phyloP scores from a whole-genome alignment of 2,113 vertebrate species.

The Alligator mississippiensis region DNA sequence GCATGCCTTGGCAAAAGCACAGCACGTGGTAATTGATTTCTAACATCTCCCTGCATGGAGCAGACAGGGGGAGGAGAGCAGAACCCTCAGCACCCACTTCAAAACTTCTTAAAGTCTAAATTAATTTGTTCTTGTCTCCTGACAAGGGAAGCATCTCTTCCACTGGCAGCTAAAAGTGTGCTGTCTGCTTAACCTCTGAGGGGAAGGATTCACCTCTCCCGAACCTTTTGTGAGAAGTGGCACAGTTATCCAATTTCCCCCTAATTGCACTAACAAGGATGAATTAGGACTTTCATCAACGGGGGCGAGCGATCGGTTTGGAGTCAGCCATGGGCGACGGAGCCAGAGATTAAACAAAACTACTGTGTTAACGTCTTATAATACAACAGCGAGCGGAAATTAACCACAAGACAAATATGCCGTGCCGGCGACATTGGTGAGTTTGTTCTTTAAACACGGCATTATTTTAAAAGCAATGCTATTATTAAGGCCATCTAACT shows the following conservation, averaged over 20 bases:
- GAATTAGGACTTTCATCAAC: conserved; percentile 83
- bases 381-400: conserved; percentile 81
- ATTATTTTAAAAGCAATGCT: conserved; percentile 74
- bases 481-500: conserved; percentile 77
- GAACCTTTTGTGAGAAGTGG: conserved; percentile 74
- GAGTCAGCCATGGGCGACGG: conserved; percentile 83
- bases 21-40: conserved; percentile 17
- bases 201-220: conserved; percentile 42
- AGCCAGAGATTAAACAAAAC: conserved; percentile 86
- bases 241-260: conserved; percentile 77
- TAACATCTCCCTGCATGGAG: background rate
- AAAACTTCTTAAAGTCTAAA: conserved; percentile 54
- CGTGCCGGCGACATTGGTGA: conserved; percentile 69
- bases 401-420: conserved; percentile 81
- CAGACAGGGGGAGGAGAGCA: background rate
- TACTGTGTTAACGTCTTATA: conserved; percentile 83
- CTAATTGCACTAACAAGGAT: conserved; percentile 86
- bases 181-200: conserved; percentile 61
- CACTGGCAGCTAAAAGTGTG: conserved; percentile 56
- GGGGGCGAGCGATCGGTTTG: conserved; percentile 73
- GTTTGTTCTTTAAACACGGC: conserved; percentile 72
- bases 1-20: background rate
- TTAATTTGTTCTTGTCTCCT: conserved; percentile 50
- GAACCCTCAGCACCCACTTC: conserved; percentile 26
- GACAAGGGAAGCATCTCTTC: conserved; percentile 53